Percentiles rank a stretch among this genome's conserved stretches.
These are phyloP conservation scores for Pterois miles DNA, from an alignment of 2,797 vertebrate genomes.

Conservation along the genomic window DNA sequence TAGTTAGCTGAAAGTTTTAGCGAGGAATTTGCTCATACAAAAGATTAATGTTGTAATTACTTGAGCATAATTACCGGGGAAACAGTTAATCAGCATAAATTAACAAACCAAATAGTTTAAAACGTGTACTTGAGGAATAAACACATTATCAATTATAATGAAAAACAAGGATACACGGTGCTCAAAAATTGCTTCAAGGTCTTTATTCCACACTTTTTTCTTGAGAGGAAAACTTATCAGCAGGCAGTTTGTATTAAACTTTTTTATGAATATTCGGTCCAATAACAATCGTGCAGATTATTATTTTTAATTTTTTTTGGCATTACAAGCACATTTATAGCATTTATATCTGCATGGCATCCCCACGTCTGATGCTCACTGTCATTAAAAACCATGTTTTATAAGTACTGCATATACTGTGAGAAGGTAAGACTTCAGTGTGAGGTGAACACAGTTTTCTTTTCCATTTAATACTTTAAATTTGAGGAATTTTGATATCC, in stretches of 20 bases:
- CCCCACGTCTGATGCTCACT: not conserved
- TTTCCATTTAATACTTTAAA: not conserved
- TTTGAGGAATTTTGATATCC: not conserved
- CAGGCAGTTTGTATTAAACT: not conserved
- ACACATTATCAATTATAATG: slow-evolving; percentile 54
- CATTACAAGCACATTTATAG: not conserved
- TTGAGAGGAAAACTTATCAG: not conserved
- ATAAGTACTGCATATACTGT: not conserved
- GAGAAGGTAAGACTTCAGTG: not conserved
- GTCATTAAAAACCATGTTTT: not conserved
- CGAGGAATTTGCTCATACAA: slow-evolving; percentile 21
- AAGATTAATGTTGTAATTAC: slow-evolving; percentile 77
- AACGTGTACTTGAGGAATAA: slow-evolving; percentile 54
- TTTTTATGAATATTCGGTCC: slow-evolving; percentile 13
- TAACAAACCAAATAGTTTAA: slow-evolving; percentile 61
- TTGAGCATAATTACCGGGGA: slow-evolving; percentile 66
- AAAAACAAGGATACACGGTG: slow-evolving; percentile 42
- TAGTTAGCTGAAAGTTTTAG: slow-evolving; percentile 42
- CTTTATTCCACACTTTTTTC: slow-evolving; percentile 23
- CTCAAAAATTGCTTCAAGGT: slow-evolving; percentile 10
- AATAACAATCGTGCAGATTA: not conserved
- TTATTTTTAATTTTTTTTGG: not conserved
- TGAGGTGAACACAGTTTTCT: not conserved
- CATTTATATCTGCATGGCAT: not conserved
- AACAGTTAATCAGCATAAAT: slow-evolving; percentile 75